Base-by-base conservation (phyloP, 2,797 vertebrate species). In the Poecilia velifera region DNA sequence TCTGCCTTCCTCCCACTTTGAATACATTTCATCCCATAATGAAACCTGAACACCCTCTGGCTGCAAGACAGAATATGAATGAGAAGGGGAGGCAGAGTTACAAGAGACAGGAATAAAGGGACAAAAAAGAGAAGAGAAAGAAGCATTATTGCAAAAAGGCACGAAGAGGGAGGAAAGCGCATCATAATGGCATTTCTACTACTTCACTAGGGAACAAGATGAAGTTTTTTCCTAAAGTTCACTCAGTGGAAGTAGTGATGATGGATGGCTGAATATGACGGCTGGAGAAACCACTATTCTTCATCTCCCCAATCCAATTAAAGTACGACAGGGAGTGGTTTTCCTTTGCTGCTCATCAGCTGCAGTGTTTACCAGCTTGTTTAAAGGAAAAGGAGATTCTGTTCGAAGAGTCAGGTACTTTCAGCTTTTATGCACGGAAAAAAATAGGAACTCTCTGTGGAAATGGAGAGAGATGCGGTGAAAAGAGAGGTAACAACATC, bases 251-350 rank as follows among this genome's bases (percentile, higher is more conserved):
- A 45, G 87, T 89, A 78, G 80, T 39, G 79, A 83, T 92, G 92
- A 92, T 90, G 89, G 91, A 92, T 93, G 87, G 79, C 20, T 83
- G 86, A 86, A 84, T 87, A 53, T 80, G 86, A 85, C 57, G 39
- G 79, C 34, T 1, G 78, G 76, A 84, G 84, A 83, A 84, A 72
- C 46, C 46, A 1, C 80, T 83, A 87, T 91, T 88, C 86, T 83
- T 93, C 92, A 90, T 90, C 77, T 80, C 81, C 36, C 31, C 76
- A n/a, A 82, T 84, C 88, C 88, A 93, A 93, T 94, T 93, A 93
- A 93, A 91, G 85, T 80, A 75, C 87, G 89, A 91, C 85, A 86
- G 76, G 76, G 86, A 86, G 77, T 84, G 72, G 43, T 74, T 79
- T 77, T 0, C 39, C 53, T 22, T 34, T 18, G 8, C 43, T 6